Evolutionary conservation across 2,888 invertebrate species (phyloP).

Genomic region (Anthrax anthrax): DNA sequence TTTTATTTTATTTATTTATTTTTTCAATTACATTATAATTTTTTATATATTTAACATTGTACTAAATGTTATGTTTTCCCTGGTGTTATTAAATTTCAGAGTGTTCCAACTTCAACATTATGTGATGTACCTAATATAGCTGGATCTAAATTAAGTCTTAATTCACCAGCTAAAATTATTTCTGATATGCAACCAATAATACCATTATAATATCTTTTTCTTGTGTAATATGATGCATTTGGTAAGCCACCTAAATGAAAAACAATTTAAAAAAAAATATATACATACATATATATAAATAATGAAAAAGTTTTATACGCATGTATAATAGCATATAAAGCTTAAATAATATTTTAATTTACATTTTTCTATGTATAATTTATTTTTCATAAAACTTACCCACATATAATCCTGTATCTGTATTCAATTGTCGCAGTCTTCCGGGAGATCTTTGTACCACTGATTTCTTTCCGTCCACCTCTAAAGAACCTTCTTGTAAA

Average conservation of each 20-base stretch:
- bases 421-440: conserved; percentile 67
- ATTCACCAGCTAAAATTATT: conserved; percentile 65
- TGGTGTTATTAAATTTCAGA: conserved; percentile 24
- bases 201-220: conserved; percentile 57
- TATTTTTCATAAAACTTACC: conserved; percentile 41
- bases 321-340: too few relatives aligned
- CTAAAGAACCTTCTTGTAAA: conserved; percentile 69
- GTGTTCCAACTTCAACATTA: conserved; percentile 34
- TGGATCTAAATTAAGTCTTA: conserved; percentile 49
- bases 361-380: too few relatives aligned
- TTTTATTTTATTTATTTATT: too few relatives aligned
- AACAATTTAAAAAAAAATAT: too few relatives aligned
- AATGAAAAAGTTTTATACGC: too few relatives aligned
- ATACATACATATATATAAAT: too few relatives aligned
- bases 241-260: conserved; percentile 58
- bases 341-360: too few relatives aligned
- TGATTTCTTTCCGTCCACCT: conserved; percentile 77
- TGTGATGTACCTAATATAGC: conserved; percentile 33
- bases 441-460: conserved; percentile 73
- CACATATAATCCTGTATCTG: conserved; percentile 77
- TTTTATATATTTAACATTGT: too few relatives aligned
- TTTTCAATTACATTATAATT: too few relatives aligned
- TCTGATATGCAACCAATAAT: conserved; percentile 73
- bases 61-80: too few relatives aligned
- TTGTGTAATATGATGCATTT: conserved; percentile 54